These are phyloP conservation scores for Agriopis leucophaearia DNA, from an alignment of 2,888 invertebrate species.

Conservation along the genomic window DNA sequence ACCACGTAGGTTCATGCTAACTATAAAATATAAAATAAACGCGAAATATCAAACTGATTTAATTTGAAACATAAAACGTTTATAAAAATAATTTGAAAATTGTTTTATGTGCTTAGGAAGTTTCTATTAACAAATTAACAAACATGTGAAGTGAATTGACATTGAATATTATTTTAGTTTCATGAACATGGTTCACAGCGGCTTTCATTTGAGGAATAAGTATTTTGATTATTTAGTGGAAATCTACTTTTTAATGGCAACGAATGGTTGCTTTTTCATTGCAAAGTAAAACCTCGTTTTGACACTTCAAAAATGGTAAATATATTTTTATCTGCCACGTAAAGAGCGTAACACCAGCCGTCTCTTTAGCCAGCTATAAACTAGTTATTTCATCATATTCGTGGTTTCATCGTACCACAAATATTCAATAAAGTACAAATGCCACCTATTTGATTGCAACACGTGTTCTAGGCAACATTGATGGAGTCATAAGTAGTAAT, in stretches of 20 bases:
- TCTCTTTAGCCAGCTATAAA: too few species aligned
- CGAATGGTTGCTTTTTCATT: too few species aligned
- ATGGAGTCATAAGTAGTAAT: slow-evolving; percentile 15
- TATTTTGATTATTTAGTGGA: background rate
- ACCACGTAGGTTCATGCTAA: background rate
- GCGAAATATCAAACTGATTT: slow-evolving; percentile 33
- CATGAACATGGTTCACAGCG: background rate
- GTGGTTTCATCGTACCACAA: too few species aligned
- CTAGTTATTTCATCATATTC: background rate
- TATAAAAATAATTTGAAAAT: slow-evolving; percentile 6
- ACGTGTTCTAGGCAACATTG: slow-evolving; percentile 6
- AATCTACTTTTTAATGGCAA: background rate
- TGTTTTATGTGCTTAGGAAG: slow-evolving; percentile 8
- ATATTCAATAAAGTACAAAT: background rate
- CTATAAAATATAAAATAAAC: background rate
- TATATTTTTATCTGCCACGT: too few species aligned
- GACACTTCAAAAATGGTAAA: too few species aligned
- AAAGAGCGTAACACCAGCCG: too few species aligned
- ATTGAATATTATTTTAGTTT: slow-evolving; percentile 2
- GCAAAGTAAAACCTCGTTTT: too few species aligned
- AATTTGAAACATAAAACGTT: slow-evolving; percentile 30
- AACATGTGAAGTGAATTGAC: background rate
- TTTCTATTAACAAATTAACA: slow-evolving; percentile 1
- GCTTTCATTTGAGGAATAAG: background rate
- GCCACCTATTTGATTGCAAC: background rate